Evolutionary conservation across 2,888 invertebrate genomes (phyloP).

Genomic region (Homarus gammarus): DNA sequence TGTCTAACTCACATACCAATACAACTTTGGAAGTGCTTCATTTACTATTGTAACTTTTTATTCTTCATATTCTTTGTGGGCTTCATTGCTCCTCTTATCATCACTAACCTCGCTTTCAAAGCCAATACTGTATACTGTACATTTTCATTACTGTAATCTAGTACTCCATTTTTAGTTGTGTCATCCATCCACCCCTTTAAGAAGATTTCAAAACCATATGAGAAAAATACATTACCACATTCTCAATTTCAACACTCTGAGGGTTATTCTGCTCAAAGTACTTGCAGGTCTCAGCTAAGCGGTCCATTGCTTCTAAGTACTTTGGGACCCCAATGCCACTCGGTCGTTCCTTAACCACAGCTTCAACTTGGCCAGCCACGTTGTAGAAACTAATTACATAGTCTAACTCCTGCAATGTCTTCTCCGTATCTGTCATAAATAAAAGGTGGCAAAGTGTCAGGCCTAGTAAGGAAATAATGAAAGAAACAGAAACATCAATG

Average conservation of each 20-base stretch:
- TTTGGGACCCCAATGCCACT: constrained; percentile 83
- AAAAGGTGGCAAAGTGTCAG: neutral
- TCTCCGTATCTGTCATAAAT: constrained; percentile 89
- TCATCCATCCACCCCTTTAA: too few species aligned
- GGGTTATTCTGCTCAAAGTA: constrained; percentile 96
- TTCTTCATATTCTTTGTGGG: too few species aligned
- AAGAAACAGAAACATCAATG: neutral
- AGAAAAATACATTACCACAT: constrained; percentile 85
- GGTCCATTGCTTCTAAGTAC: constrained; percentile 87
- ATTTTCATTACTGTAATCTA: too few species aligned
- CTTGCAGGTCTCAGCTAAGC: constrained; percentile 90
- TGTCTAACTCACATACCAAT: too few species aligned
- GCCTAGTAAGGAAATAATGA: neutral
- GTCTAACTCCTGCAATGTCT: constrained; percentile 91
- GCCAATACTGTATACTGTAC: too few species aligned
- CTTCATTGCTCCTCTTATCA: too few species aligned
- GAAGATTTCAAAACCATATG: too few species aligned
- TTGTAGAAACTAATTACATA: constrained; percentile 97
- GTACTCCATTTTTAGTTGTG: too few species aligned
- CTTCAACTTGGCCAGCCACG: constrained; percentile 82
- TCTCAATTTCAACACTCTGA: constrained; percentile 94
- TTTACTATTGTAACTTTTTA: too few species aligned
- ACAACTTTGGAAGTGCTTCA: too few species aligned
- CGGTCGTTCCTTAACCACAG: constrained; percentile 86
- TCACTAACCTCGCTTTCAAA: too few species aligned